Evolutionary conservation across 2,113 vertebrate genomes (phyloP).

Genomic region (Halichoeres trimaculatus): DNA sequence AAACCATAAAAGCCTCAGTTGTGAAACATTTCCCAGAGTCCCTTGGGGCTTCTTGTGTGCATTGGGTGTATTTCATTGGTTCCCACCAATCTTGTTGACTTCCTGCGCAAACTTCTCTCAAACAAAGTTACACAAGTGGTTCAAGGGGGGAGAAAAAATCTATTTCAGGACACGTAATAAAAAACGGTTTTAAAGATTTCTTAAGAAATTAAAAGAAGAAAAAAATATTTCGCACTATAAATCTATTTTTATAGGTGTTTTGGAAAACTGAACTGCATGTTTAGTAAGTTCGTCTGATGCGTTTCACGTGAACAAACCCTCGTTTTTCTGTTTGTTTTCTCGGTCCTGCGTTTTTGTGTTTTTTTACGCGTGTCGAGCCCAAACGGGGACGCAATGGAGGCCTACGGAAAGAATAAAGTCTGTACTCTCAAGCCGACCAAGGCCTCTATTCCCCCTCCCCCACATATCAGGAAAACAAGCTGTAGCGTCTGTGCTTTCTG

Average conservation of each 20-base stretch:
- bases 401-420: conserved; percentile 50
- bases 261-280: conserved; percentile 85
- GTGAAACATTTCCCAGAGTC: conserved; percentile 96
- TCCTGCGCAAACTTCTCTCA: conserved; percentile 78
- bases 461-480: conserved; percentile 77
- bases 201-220: conserved; percentile 84
- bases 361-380: conserved; percentile 73
- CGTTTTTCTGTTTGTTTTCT: conserved; percentile 63
- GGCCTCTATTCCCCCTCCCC: conserved; percentile 48
- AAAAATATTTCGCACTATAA: conserved; percentile 87
- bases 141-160: conserved; percentile 55
- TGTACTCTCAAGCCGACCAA: neutral
- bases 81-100: conserved; percentile 87
- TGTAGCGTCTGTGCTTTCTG: conserved; percentile 78
- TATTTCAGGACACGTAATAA: conserved; percentile 80
- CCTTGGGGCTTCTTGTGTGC: conserved; percentile 94
- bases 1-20: conserved; percentile 88
- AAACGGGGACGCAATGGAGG: conserved; percentile 55
- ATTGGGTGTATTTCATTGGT: conserved; percentile 99
- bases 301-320: conserved; percentile 72
- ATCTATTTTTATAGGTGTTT: conserved; percentile 91
- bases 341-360: conserved; percentile 72
- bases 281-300: conserved; percentile 78
- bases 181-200: conserved; percentile 85
- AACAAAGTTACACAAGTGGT: conserved; percentile 66